Evolutionary conservation across 2,797 vertebrate genomes (phyloP), one percentile per base, ranked within the genome.

Genomic region (Chrysolophus pictus): DNA sequence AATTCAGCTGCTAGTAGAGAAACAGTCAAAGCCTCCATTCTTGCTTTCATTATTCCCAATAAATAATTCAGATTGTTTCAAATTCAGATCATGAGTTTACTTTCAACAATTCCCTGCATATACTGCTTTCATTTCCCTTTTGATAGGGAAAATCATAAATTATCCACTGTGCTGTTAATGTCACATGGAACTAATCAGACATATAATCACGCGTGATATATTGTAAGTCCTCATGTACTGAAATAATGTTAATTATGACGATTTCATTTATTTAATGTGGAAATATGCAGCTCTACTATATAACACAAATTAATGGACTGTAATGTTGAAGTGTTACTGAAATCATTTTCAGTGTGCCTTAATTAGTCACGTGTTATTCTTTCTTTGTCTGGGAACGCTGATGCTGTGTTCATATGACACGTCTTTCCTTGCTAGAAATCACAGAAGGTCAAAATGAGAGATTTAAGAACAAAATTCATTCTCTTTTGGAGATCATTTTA

Each of bases 211-310:
- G 77, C 46, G 28, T 91, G 79, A 94, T 93, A 47, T 73, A 94
- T 78, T 69, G 11, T 23, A 93, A 80, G 37, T 72, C 65, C 51
- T 88, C 37, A 46, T 67, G 60, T 29, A 42, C 46, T 78, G 76
- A 71, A 94, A 94, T 91, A 82, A 95, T 72, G 84, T 94, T 96
- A 95, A 96, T 95, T 87, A 91, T 60, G 75, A 93, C 64, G 58
- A 94, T 93, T 91, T 76, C 33, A 91, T 96, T 90, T 81, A 88
- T 96, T 96, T 95, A 90, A 88, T 46, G 4, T 73, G 49, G 79
- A 84, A 95, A 92, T 74, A 62, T 6, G 7, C 46, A 88, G 51
- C 75, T 90, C 86, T 86, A 26, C 51, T 72, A 51, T 51, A 29
- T 42, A 86, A 75, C 70, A 62, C 68, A 79, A 95, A 95, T 93